Base-by-base conservation (phyloP, 2,113 vertebrate species). In the Lagopus muta region DNA sequence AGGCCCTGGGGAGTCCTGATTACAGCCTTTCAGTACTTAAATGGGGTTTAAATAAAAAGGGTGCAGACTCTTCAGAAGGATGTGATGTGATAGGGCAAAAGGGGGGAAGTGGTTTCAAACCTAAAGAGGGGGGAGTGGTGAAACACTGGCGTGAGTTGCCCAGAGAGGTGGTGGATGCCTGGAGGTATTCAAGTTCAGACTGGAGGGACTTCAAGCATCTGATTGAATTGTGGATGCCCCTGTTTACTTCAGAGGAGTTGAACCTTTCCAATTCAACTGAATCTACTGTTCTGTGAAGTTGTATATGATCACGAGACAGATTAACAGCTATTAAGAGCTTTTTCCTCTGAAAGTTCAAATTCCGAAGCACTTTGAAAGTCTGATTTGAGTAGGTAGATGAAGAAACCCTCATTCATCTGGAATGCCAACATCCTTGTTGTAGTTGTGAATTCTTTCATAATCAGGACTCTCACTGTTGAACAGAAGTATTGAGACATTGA, bases 401-500 rank as follows among this genome's bases (percentile, higher is more conserved):
- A 43, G 27, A 70, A 83, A 62, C 3, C 36, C 62, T 47, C 64
- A 91, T 93, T 93, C 50, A 40, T 43, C 28, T 80, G 14, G 38
- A 96, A 84, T 21, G 55, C 8, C 8, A 74, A 74, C 28, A 40
- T 79, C 43, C 80, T 96, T 30, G 3, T 72, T 95, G 55, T 65
- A 89, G 76, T 95, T 96, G 93, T 36, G 64, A 15, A 67, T 92
- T 82, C 94, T 97, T 97, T 97, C 94, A 97, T 97, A 92, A 88
- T 74, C 73, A 65, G 87, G 73, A 24, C 11, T 92, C 61, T 77
- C 95, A 47, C 13, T 52, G 22, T 54, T 97, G 86, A 98, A 96
- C 82, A 96, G 94, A 97, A 75, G 67, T 57, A 82, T 83, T 90
- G 43, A 66, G 92, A 91, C 72, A 64, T 82, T 67, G 90, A 95